These are phyloP conservation scores for Busseola fusca DNA, from an alignment of 2,888 invertebrate species.

Conservation along the genomic window DNA sequence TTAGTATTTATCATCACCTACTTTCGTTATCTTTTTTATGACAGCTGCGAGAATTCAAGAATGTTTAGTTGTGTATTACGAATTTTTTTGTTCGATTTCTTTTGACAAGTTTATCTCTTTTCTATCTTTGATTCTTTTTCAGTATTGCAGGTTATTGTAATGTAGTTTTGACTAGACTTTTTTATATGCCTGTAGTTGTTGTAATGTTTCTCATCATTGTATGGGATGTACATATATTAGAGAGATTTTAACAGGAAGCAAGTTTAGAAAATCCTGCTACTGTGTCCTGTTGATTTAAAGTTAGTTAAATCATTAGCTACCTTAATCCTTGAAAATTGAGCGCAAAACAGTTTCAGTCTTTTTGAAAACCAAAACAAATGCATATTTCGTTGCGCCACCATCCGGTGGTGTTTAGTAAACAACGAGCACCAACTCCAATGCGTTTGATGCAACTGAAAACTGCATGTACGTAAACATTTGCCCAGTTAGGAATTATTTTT, in stretches of 20 bases:
- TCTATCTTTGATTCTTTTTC: conserved; percentile 8
- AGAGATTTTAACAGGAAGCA: background rate
- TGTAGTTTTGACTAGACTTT: background rate
- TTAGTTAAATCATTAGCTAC: background rate
- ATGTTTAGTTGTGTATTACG: conserved; percentile 20
- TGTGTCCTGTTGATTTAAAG: background rate
- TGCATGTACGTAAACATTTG: conserved; percentile 31
- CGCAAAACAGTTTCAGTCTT: conserved; percentile 28
- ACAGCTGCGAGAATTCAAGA: conserved; percentile 33
- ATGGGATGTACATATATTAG: too few species aligned
- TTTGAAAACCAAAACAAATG: conserved; percentile 48
- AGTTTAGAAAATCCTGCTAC: background rate
- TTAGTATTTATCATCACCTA: conserved; percentile 51
- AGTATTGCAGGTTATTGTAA: background rate
- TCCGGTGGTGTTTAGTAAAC: conserved; percentile 55
- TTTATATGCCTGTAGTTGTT: background rate
- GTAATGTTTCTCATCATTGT: background rate
- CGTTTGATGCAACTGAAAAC: conserved; percentile 40
- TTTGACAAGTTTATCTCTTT: conserved; percentile 25
- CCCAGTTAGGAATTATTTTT: conserved; percentile 25
- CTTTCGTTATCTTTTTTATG: conserved; percentile 38
- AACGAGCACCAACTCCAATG: conserved; percentile 27
- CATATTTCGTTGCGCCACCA: conserved; percentile 41
- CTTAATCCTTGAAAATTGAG: conserved; percentile 23
- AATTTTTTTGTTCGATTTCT: conserved; percentile 20